Evolutionary conservation across 2,888 invertebrate genomes (phyloP).

Genomic region (Rhaphigaster nebulosa): DNA sequence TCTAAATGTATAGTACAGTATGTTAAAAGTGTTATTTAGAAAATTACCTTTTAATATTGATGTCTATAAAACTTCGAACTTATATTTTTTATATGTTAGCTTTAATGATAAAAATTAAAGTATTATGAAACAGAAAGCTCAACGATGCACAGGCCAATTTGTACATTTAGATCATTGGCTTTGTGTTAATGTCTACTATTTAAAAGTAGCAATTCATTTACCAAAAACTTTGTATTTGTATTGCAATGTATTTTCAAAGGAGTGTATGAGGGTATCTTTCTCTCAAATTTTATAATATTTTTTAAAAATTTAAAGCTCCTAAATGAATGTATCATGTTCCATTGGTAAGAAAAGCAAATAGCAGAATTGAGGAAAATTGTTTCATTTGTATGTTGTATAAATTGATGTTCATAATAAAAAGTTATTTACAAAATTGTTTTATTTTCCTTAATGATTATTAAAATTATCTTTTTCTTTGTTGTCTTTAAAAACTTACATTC

Average conservation of each 20-base stretch:
- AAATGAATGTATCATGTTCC: neutral
- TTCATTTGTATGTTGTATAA: neutral
- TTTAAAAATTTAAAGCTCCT: neutral
- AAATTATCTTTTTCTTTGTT: neutral
- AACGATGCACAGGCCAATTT: neutral
- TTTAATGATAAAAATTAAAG: neutral
- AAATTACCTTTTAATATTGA: neutral
- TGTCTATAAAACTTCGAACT: conserved; percentile 4
- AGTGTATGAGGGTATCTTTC: neutral
- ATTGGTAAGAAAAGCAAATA: neutral
- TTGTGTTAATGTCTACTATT: neutral
- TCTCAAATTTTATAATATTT: neutral
- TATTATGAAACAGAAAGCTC: neutral
- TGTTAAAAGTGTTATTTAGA: neutral
- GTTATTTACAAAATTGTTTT: neutral
- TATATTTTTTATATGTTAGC: neutral
- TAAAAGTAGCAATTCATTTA: neutral
- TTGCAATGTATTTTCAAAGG: neutral
- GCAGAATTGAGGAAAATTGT: neutral
- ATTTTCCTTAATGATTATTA: neutral
- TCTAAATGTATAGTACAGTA: neutral
- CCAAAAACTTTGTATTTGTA: neutral
- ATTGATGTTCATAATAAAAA: conserved; percentile 26
- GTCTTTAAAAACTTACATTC: neutral
- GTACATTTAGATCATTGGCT: neutral